phyloP scores from a whole-genome alignment of 2,888 invertebrate species.

The Tenthredo scrophulariae region DNA sequence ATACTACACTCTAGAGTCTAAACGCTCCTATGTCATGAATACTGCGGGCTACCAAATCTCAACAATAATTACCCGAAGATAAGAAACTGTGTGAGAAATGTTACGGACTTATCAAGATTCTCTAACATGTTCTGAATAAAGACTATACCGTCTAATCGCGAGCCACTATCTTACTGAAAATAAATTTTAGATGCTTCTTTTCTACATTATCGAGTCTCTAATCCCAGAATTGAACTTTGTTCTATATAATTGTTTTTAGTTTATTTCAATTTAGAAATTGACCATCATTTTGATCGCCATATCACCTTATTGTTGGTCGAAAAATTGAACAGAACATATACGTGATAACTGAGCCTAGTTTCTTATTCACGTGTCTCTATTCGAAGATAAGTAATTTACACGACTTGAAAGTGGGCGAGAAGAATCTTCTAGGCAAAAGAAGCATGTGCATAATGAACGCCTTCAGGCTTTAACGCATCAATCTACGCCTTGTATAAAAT shows the following conservation, averaged over 20 bases:
- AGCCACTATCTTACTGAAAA: not conserved
- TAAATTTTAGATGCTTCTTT: not conserved
- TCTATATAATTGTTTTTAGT: not conserved
- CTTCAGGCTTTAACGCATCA: not conserved
- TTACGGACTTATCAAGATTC: slow-evolving; percentile 3
- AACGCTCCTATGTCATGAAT: not conserved
- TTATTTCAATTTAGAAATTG: not conserved
- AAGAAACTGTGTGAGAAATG: not conserved
- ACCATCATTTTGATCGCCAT: not conserved
- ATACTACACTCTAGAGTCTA: not conserved
- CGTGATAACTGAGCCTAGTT: not conserved
- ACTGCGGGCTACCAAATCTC: not conserved
- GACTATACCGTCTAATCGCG: not conserved
- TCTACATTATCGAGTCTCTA: not conserved
- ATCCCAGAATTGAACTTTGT: not conserved
- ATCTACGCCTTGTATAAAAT: slow-evolving; percentile 12
- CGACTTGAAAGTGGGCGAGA: not conserved
- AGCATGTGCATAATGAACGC: not conserved
- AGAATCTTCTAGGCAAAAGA: not conserved
- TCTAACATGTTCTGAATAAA: not conserved
- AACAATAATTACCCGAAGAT: slow-evolving; percentile 29
- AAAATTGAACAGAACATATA: not conserved
- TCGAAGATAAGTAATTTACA: not conserved
- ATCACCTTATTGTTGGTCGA: not conserved
- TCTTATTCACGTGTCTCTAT: not conserved